phyloP scores from a whole-genome alignment of 1,140 invertebrate species.

The Bombus cullumanus region DNA sequence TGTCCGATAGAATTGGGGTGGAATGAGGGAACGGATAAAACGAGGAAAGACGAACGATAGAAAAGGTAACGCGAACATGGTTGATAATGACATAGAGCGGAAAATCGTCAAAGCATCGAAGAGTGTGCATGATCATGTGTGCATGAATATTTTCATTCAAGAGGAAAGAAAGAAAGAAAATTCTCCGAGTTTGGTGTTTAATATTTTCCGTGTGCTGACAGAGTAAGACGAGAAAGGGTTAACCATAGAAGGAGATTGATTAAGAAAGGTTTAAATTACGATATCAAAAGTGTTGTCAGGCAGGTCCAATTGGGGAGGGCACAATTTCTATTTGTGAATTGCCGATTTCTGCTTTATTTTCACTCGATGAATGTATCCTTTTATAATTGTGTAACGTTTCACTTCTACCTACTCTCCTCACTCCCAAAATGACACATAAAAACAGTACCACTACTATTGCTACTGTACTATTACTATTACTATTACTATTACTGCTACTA shows the following conservation, averaged over 20 bases:
- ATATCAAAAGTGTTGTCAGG: background rate
- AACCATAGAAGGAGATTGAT: background rate
- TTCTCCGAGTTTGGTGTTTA: background rate
- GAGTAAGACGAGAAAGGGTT: background rate
- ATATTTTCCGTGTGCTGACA: background rate
- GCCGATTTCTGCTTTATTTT: slow-evolving; percentile 19
- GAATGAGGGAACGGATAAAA: background rate
- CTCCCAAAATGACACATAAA: slow-evolving; percentile 65
- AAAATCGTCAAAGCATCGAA: background rate
- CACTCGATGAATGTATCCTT: background rate
- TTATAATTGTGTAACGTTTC: slow-evolving; percentile 37
- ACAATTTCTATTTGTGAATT: background rate
- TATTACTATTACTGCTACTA: slow-evolving; percentile 55
- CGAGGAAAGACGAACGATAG: background rate
- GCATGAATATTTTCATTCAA: background rate
- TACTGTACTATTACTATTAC: slow-evolving; percentile 60
- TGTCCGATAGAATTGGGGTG: background rate
- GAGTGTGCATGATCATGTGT: background rate
- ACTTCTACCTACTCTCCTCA: slow-evolving; percentile 63
- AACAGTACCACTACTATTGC: slow-evolving; percentile 67
- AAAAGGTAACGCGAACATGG: background rate
- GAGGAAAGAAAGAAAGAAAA: background rate
- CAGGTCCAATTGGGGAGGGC: slow-evolving; percentile 17
- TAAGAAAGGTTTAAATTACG: background rate
- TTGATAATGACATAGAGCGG: background rate